Evolutionary conservation across 1,140 invertebrate genomes (phyloP), one percentile per base, ranked within the genome.

Genomic region (Drosophila sucinea): DNA sequence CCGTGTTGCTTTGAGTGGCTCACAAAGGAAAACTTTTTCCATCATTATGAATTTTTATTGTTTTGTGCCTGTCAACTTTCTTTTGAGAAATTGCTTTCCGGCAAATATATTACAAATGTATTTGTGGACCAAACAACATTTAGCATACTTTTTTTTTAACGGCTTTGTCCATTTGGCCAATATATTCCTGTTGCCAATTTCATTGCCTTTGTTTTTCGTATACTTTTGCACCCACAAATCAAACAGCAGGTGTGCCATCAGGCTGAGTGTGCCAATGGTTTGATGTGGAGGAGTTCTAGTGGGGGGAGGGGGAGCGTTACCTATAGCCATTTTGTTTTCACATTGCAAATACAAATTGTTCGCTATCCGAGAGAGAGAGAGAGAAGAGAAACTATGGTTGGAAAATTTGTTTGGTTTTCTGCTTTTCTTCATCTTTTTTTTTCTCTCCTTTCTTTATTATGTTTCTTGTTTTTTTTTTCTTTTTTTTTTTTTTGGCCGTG

Each of bases 321-420:
- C 44, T 76, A 47, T 75, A 71, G 81, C 81, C 83, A 87, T 86
- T 86, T 86, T 86, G 83, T 83, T 87, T 80, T 70, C 77, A 73
- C 83, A 83, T 73, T 70, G 84, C 84, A 87, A 87, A 87, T 80
- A 87, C 84, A 87, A 87, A 87, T 87, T 89, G 79, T 79, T 76
- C 67, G 83, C 63, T 60, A 74, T n/a, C 65, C 40, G 67, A 35
- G 56, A 44, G 47, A 8, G 33, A n/a, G 30, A 47, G 64, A 58
- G 33, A 60, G 57, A 62, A 63, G 60, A 17, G 47, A 70, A 75
- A 62, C 56, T 38, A 70, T 57, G 57, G 44, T 29, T 61, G 23
- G 60, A 68, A 76, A 60, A 67, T 74, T 60, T 64, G 44, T 29
- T 51, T 29, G 60, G 56, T 38, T 67, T 57, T 72, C 54, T 67